phyloP scores from a whole-genome alignment of 2,797 vertebrate species.

The Cuculus canorus region DNA sequence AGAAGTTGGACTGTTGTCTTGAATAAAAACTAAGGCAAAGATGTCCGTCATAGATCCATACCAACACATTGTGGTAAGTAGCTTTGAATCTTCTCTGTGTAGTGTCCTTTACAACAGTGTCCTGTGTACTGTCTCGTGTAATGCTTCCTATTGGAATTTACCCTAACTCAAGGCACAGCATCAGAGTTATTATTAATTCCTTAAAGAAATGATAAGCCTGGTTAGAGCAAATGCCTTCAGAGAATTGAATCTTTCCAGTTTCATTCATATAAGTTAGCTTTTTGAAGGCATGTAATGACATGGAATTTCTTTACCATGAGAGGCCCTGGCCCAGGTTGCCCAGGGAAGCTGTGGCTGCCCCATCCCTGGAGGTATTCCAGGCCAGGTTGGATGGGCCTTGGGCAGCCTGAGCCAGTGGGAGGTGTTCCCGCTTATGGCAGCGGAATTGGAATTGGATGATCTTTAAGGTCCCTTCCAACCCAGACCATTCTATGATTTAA shows the following conservation, averaged over 20 bases:
- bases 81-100: neutral
- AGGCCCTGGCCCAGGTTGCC: no score
- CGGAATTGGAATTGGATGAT: no score
- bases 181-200: neutral
- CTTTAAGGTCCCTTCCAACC: no score
- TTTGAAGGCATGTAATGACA: neutral
- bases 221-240: neutral
- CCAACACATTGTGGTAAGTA: constrained; percentile 94
- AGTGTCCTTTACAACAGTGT: neutral
- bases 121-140: neutral
- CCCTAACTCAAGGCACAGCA: neutral
- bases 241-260: no score
- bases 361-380: no score
- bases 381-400: no score
- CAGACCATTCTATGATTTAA: no score
- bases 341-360: no score
- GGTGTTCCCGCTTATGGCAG: no score
- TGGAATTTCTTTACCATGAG: no score
- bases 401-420: no score
- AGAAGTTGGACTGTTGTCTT: neutral
- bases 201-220: neutral
- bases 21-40: constrained; percentile 25
- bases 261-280: neutral
- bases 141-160: neutral
- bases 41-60: constrained; percentile 92